These are phyloP conservation scores for Varanus komodoensis DNA, from an alignment of 2,113 vertebrate species.

Conservation along the genomic window DNA sequence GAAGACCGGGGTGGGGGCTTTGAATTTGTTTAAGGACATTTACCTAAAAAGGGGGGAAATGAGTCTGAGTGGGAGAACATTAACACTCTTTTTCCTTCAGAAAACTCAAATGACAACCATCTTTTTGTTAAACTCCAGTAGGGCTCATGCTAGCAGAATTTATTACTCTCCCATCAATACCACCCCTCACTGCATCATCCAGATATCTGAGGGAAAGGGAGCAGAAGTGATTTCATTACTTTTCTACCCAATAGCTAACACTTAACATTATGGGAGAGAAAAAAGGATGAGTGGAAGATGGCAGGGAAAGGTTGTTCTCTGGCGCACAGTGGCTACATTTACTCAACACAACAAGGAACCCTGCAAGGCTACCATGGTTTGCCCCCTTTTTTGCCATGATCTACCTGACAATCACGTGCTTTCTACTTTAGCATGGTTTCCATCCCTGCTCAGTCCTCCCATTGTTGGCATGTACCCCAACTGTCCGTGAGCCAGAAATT, in stretches of 20 bases:
- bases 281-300: neutral
- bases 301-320: neutral
- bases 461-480: too few species aligned
- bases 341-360: too few species aligned
- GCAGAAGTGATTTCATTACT: neutral
- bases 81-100: neutral
- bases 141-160: neutral
- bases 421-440: too few species aligned
- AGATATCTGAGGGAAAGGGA: neutral
- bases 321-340: neutral
- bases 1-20: neutral
- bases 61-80: neutral
- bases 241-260: neutral
- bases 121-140: neutral
- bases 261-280: neutral
- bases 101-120: neutral
- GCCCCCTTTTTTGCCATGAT: too few species aligned
- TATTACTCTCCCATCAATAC: neutral
- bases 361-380: too few species aligned
- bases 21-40: slow-evolving; percentile 15
- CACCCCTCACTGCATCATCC: neutral
- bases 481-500: too few species aligned
- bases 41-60: neutral
- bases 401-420: too few species aligned
- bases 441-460: too few species aligned